Evolutionary conservation across 2,797 vertebrate species (phyloP).

Genomic region (Alosa sapidissima): DNA sequence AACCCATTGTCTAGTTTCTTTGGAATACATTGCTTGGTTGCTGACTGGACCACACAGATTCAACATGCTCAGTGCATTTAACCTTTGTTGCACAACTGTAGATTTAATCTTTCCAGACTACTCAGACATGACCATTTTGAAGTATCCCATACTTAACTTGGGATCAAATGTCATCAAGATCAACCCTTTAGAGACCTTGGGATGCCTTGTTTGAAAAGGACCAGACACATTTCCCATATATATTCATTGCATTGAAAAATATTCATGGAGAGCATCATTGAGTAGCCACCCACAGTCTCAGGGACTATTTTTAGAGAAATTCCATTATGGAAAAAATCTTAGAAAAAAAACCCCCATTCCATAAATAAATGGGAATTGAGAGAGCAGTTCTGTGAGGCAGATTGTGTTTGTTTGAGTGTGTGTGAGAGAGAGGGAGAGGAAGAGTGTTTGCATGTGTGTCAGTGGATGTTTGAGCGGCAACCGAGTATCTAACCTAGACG

Average conservation of each 20-base stretch:
- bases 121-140: constrained; percentile 3
- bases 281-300: constrained; percentile 44
- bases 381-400: background rate
- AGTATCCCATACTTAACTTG: background rate
- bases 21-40: background rate
- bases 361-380: constrained; percentile 51
- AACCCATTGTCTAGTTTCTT: background rate
- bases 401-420: constrained; percentile 17
- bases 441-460: background rate
- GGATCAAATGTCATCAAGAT: background rate
- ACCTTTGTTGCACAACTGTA: background rate
- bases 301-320: constrained; percentile 48
- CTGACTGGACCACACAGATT: constrained; percentile 6
- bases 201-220: constrained; percentile 17
- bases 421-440: constrained; percentile 15
- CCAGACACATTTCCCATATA: constrained; percentile 26
- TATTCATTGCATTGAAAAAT: constrained; percentile 38
- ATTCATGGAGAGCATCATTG: constrained; percentile 40
- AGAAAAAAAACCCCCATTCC: constrained; percentile 44
- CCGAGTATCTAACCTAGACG: background rate
- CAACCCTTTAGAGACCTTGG: constrained; percentile 8
- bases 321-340: constrained; percentile 54
- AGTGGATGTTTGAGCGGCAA: background rate
- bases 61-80: background rate
- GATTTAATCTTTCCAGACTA: background rate